Percentiles rank a stretch among this genome's conserved stretches.
Evolutionary conservation across 2,888 invertebrate genomes (phyloP).

Genomic region (Drepanosiphum platanoidis): DNA sequence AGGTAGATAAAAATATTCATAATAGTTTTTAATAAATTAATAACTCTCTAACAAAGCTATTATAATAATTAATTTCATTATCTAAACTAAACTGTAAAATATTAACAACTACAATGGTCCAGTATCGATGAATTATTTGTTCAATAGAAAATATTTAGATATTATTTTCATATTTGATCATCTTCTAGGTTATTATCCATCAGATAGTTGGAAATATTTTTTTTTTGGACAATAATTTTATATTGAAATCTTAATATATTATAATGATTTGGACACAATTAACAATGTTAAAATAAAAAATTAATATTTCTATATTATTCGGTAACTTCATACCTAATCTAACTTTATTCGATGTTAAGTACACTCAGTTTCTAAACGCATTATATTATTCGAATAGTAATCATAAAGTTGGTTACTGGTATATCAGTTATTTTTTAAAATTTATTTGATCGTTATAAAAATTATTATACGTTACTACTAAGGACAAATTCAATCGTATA

Average conservation of each 20-base stretch:
- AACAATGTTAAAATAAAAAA: not conserved
- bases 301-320: not conserved
- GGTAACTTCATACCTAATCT: too few relatives aligned
- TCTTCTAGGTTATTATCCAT: not conserved
- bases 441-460: not conserved
- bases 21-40: not conserved
- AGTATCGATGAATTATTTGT: not conserved
- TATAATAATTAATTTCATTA: not conserved
- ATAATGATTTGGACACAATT: not conserved
- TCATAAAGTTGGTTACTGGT: too few relatives aligned
- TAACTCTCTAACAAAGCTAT: not conserved
- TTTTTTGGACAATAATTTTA: not conserved
- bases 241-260: not conserved
- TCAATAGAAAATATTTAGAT: not conserved
- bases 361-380: too few relatives aligned
- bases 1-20: not conserved
- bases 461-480: constrained; percentile 46
- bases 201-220: not conserved
- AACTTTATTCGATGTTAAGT: not conserved
- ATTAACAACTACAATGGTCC: constrained; percentile 6
- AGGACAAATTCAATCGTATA: constrained; percentile 37
- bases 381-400: too few relatives aligned
- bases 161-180: not conserved
- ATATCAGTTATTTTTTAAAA: not conserved
- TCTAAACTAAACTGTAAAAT: not conserved